Evolutionary conservation across 1,140 invertebrate genomes (phyloP), one percentile per base, ranked within the genome.

Genomic region (Lordiphosa stackelbergi): DNA sequence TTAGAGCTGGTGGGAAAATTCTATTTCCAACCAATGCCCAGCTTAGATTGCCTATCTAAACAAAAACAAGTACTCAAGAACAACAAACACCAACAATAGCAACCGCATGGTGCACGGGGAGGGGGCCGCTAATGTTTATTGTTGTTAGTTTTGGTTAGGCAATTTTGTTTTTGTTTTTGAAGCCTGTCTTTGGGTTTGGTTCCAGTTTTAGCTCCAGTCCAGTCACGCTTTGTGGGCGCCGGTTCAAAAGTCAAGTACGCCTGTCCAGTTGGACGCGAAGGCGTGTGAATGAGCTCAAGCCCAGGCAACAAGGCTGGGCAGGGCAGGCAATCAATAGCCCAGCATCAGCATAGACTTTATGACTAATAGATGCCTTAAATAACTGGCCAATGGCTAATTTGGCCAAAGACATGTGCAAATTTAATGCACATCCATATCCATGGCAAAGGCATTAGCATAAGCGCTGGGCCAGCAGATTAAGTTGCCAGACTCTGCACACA

Each of bases 1-100:
- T 83, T 81, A 71, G 74, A 79, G 71, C 68, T 83, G 73, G 75
- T 81, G 77, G 77, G 77, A 83, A 83, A 81, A 84, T 81, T 77
- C 77, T 83, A 84, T 81, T 81, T 83, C 59, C 66, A 81, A 69
- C 53, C 56, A 52, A 58, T 58, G 66, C 68, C 69, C 75, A 62
- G 59, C 61, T 66, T 40, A 75, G 75, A 81, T 83, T 66, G 65
- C 56, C 75, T 79, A 79, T 79, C 74, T 79, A 59, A 66, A 64
- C 74, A 74, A 71, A 73, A 62, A 65, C 66, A 59, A 65, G 49
- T 68, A 68, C 43, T 64, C 71, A 60, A 69, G 64, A 73, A 65
- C 68, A 69, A 59, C 66, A 55, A 65, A 71, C 55, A 28, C 47
- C 57, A 40, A 31, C 52, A 19, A 45, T 37, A 36, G 12, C 48